A percentile compares a stretch with the other conserved stretches of the same genome.
Conservation (phyloP, 2,113 vertebrate species). For the Pedionomus torquatus region DNA sequence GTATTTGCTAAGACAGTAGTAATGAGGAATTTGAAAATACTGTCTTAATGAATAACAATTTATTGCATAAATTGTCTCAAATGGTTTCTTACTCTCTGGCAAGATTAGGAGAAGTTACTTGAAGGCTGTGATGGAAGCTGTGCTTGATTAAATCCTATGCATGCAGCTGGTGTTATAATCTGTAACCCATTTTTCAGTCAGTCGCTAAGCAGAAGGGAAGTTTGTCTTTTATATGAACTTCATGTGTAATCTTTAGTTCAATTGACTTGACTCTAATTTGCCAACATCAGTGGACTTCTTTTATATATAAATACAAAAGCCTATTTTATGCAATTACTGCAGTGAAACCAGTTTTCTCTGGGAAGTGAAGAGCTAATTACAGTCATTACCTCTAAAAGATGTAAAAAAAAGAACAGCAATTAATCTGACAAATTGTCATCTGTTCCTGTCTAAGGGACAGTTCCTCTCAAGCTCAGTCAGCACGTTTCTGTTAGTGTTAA, state of each 20-base stretch:
- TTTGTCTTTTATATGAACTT: conserved; percentile 8
- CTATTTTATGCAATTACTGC: conserved; percentile 15
- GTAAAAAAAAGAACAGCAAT: conserved; percentile 17
- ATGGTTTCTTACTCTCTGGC: not conserved
- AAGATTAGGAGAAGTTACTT: not conserved
- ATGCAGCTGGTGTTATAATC: not conserved
- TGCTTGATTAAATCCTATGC: not conserved
- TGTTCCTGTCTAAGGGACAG: not conserved
- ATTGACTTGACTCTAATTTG: not conserved
- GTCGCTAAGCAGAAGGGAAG: not conserved
- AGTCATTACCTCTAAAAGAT: conserved; percentile 39
- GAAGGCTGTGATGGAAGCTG: not conserved
- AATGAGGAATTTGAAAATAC: not conserved
- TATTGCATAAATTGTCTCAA: not conserved
- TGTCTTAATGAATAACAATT: not conserved
- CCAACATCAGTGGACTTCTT: not conserved
- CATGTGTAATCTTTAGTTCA: not conserved
- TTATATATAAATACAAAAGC: not conserved
- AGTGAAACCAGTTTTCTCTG: conserved; percentile 11
- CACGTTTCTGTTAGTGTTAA: not conserved
- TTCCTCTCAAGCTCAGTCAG: not conserved
- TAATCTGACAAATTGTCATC: conserved; percentile 15
- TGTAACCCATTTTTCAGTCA: conserved; percentile 6
- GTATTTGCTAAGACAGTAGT: not conserved
- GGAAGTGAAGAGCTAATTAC: conserved; percentile 48